A percentile compares a stretch with the other conserved stretches of the same genome.
Evolutionary conservation across 1,140 invertebrate genomes (phyloP).

Genomic region (Atta texana): DNA sequence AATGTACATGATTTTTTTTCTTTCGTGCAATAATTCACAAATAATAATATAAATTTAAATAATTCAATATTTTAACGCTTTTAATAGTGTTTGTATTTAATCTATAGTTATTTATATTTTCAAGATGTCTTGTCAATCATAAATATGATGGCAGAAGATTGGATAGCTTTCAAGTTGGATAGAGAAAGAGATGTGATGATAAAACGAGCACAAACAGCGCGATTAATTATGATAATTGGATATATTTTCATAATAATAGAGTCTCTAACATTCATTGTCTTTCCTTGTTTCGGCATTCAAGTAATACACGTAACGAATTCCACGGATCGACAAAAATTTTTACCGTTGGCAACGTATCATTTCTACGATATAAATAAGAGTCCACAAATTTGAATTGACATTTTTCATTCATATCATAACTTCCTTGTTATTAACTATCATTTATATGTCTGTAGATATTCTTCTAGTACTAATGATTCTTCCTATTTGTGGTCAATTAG

Average conservation of each 20-base stretch:
- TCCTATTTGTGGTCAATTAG: neutral
- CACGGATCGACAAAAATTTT: neutral
- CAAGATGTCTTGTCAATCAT: constrained; percentile 5
- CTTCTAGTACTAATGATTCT: neutral
- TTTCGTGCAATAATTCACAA: too few species aligned
- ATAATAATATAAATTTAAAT: neutral
- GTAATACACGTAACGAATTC: neutral
- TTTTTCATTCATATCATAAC: neutral
- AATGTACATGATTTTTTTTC: neutral
- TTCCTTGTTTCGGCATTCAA: neutral
- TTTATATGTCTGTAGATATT: neutral
- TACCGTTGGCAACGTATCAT: neutral
- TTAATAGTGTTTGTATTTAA: neutral
- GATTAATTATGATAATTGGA: neutral
- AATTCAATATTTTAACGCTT: neutral
- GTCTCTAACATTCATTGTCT: neutral
- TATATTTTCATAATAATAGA: neutral
- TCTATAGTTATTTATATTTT: neutral
- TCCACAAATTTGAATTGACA: neutral
- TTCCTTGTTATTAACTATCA: neutral
- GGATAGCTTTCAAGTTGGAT: constrained; percentile 21
- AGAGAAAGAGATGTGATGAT: constrained; percentile 21
- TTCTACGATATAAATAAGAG: neutral
- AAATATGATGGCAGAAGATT: constrained; percentile 60
- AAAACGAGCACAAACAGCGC: neutral